Percentiles rank a stretch among this genome's conserved stretches.
Conservation (phyloP, 2,888 invertebrate genomes). For the Calliopum simillimum region DNA sequence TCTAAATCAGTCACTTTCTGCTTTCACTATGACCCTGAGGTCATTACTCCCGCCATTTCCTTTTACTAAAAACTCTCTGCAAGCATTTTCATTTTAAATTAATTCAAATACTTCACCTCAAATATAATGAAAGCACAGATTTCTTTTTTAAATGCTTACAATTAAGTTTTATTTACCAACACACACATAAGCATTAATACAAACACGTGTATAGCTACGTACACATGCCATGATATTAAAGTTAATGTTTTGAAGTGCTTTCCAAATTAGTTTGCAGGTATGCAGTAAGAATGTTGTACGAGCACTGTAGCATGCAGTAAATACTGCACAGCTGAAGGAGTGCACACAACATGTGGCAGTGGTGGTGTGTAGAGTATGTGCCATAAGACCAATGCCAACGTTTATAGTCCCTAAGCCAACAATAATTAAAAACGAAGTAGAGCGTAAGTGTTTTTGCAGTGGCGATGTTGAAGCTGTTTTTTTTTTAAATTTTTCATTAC, state of each 20-base stretch:
- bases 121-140: background rate
- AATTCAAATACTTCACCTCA: no score
- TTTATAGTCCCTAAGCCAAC: background rate
- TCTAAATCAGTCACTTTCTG: no score
- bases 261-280: background rate
- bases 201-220: background rate
- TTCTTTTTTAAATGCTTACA: background rate
- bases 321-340: background rate
- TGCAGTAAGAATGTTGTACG: background rate
- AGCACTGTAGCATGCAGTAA: constrained; percentile 4
- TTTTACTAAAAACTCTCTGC: no score
- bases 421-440: constrained; percentile 4
- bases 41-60: no score
- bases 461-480: no score
- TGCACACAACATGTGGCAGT: no score
- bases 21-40: no score
- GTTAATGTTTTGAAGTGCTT: background rate
- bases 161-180: constrained; percentile 1
- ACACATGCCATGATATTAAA: background rate
- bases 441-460: background rate
- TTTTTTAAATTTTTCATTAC: no score
- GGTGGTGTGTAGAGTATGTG: constrained; percentile 1
- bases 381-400: background rate
- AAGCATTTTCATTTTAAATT: no score
- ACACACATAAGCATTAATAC: background rate